Evolutionary conservation across 2,888 invertebrate genomes (phyloP).

Genomic region (Yponomeuta cagnagella): DNA sequence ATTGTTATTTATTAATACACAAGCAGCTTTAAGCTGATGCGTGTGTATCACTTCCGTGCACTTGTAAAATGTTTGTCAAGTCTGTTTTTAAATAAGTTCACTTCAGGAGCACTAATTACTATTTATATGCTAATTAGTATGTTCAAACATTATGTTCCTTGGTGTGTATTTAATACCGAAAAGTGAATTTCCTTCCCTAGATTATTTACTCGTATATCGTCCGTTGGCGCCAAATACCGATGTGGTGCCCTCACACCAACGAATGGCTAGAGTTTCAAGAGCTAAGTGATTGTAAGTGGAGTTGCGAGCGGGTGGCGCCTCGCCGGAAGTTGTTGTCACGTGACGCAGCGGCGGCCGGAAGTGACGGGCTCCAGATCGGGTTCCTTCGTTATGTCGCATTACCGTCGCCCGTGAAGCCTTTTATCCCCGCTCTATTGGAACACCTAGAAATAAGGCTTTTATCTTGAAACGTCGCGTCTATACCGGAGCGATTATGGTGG

Average conservation of each 20-base stretch:
- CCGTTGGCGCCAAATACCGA: background rate
- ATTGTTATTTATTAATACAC: too few species aligned
- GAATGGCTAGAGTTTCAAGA: conserved; percentile 43
- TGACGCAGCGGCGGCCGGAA: conserved; percentile 65
- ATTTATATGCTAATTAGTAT: too few species aligned
- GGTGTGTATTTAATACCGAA: background rate
- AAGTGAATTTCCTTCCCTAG: background rate
- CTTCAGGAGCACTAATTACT: too few species aligned
- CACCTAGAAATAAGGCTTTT: conserved; percentile 1
- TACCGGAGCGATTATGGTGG: background rate
- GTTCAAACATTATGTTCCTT: background rate
- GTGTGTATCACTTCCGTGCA: too few species aligned
- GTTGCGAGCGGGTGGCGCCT: conserved; percentile 60
- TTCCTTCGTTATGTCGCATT: conserved; percentile 62
- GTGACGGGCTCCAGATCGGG: conserved; percentile 58
- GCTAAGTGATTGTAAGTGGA: conserved; percentile 72
- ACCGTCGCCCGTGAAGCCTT: conserved; percentile 41
- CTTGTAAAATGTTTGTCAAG: too few species aligned
- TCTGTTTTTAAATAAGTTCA: too few species aligned
- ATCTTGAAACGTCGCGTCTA: background rate
- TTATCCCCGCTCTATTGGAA: conserved; percentile 29
- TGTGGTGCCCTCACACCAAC: background rate
- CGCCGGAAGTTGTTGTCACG: conserved; percentile 69
- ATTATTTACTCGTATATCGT: background rate
- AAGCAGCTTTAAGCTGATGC: too few species aligned